Base-by-base conservation (phyloP, 2,888 invertebrate genomes). In the Brenthis hecate region DNA sequence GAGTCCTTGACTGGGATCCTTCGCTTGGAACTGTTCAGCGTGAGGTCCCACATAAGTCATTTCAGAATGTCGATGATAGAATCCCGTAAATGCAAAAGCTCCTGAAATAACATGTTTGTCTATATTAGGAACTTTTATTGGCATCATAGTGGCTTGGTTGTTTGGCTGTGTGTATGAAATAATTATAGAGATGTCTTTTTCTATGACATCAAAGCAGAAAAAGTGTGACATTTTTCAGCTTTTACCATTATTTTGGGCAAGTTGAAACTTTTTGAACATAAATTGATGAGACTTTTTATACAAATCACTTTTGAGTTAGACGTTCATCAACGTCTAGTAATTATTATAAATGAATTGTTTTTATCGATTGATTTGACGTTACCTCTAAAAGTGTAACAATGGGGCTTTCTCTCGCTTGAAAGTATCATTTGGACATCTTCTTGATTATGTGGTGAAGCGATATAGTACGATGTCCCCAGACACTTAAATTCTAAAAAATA, bases 331-430 rank as follows among this genome's bases (percentile, higher is more conserved):
- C 5, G 5, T 28, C n/a, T 0, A 11, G 4, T 3, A 56, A 50
- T 47, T 11, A 6, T 2, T 36, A 11, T 36, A 36, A 36, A 36
- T 43, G 0, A 43, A 11, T 43, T 43, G 11, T 43, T 43, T 8
- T 43, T 11, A 43, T 43, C 8, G 36, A 43, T 43, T 43, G 11
- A 53, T 53, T 53, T 14, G 28, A 16, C 3, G 51, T 53, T 74
- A 91, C 92, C 92, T 85, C 91, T 86, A 69, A 91, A 92, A 0
- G 91, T 91, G 70, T 92, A 92, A 73, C 92, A 92, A 72, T 92
- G 91, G 0, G 92, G 92, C 63, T 89, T 91, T 65, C 91, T 81
- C 68, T 92, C 92, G 74, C 92, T 92, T 5, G 91, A 84, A 1
- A 92, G 78, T 0, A 92, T 91, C 91, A 92, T 92, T 72, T 92